Conservation (phyloP, 2,888 invertebrate genomes). For the Hedya salicella region DNA sequence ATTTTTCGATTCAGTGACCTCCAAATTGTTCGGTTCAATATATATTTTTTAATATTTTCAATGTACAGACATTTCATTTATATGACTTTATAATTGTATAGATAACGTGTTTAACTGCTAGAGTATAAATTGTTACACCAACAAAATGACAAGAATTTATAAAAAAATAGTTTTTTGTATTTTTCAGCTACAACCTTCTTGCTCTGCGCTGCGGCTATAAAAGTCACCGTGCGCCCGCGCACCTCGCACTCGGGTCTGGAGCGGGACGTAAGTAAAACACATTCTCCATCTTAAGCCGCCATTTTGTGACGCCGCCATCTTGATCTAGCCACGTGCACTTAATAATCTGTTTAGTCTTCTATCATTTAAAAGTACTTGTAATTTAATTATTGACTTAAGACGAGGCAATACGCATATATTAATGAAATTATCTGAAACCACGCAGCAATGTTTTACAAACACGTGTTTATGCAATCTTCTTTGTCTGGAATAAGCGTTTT, state of each 20-base stretch:
- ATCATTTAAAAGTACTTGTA: no score
- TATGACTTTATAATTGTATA: no score
- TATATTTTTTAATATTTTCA: no score
- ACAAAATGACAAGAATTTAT: background rate
- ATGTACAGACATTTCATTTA: no score
- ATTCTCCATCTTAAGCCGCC: slow-evolving; percentile 30
- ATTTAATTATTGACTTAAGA: no score
- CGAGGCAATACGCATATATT: no score
- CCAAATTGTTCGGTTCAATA: no score
- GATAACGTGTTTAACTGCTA: no score
- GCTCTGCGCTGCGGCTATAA: slow-evolving; percentile 52
- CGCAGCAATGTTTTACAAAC: background rate
- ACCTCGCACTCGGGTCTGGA: slow-evolving; percentile 61
- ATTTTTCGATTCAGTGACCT: no score
- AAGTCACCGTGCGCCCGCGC: slow-evolving; percentile 52
- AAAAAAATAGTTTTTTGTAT: background rate
- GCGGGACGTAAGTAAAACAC: slow-evolving; percentile 68
- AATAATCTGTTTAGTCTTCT: background rate
- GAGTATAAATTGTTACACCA: no score
- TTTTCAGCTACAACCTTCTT: slow-evolving; percentile 25
- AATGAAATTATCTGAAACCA: no score
- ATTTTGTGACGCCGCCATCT: slow-evolving; percentile 46
- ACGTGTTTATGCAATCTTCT: background rate
- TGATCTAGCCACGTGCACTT: slow-evolving; percentile 27
- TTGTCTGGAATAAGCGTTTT: no score